A percentile compares a stretch with the other conserved stretches of the same genome.
phyloP scores from a whole-genome alignment of 1,140 invertebrate species.

The Periplaneta americana region DNA sequence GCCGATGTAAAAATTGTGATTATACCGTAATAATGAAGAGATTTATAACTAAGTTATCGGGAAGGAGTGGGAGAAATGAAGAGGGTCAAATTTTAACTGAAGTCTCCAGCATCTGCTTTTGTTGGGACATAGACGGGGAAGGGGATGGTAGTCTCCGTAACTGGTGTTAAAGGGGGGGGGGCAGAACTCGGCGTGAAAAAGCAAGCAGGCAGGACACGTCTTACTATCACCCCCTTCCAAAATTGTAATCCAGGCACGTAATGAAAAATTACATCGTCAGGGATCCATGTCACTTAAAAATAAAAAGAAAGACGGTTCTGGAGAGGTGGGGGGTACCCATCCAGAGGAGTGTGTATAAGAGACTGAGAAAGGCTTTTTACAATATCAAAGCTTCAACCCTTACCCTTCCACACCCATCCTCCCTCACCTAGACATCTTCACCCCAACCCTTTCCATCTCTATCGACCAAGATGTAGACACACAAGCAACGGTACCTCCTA shows the following conservation, averaged over 20 bases:
- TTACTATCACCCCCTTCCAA: not conserved
- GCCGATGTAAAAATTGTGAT: conserved; percentile 14
- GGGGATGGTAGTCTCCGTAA: not conserved
- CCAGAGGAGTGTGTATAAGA: not conserved
- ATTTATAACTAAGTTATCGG: conserved; percentile 9
- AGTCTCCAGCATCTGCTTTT: not conserved
- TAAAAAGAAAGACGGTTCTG: not conserved
- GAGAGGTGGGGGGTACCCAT: not conserved
- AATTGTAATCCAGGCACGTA: conserved; percentile 14
- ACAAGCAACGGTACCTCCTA: not conserved
- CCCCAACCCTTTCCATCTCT: not conserved
- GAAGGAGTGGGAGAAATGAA: not conserved
- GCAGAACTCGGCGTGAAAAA: not conserved
- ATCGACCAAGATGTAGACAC: not conserved
- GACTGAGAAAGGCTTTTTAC: not conserved
- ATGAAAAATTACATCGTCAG: conserved; percentile 15
- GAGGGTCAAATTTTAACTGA: not conserved
- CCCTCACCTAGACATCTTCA: not conserved
- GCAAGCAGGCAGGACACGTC: not conserved
- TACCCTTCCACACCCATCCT: no score
- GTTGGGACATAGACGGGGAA: not conserved
- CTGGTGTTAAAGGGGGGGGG: not conserved
- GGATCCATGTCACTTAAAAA: conserved; percentile 15
- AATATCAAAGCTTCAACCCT: not conserved
- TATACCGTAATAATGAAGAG: conserved; percentile 15